Percentiles rank a stretch among this genome's conserved stretches.
These are phyloP conservation scores for Cygnus buccinator DNA, from an alignment of 2,113 vertebrate genomes.

Conservation along the genomic window DNA sequence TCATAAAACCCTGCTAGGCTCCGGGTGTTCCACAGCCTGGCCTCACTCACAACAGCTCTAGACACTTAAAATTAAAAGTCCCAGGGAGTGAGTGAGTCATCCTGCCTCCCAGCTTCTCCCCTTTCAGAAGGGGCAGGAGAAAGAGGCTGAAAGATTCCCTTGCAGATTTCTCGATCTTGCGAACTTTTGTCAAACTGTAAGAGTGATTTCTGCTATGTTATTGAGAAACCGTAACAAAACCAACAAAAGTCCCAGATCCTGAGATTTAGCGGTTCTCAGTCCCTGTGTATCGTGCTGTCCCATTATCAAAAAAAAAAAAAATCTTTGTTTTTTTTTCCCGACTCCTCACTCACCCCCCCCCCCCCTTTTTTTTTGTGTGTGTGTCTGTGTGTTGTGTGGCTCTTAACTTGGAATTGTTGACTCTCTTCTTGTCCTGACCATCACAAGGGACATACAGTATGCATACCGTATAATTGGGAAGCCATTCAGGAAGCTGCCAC, in stretches of 20 bases:
- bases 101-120: neutral
- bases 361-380: neutral
- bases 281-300: neutral
- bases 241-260: neutral
- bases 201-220: neutral
- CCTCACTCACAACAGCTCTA: neutral
- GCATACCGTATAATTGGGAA: slow-evolving; percentile 45
- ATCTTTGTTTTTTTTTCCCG: neutral
- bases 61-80: slow-evolving; percentile 69
- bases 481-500: slow-evolving; percentile 54
- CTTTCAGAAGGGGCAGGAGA: neutral
- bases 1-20: slow-evolving; percentile 47
- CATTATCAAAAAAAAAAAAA: neutral
- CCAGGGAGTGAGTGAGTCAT: neutral
- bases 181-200: neutral
- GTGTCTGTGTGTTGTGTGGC: neutral
- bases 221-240: neutral
- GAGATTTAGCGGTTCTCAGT: neutral
- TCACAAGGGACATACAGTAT: neutral
- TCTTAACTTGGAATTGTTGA: slow-evolving; percentile 56
- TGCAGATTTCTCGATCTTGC: neutral
- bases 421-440: neutral
- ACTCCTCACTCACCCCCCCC: neutral
- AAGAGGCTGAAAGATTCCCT: neutral
- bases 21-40: slow-evolving; percentile 31